A percentile compares a stretch with the other conserved stretches of the same genome.
phyloP scores from a whole-genome alignment of 2,113 vertebrate genomes.

The Pachypanchax playfairii region DNA sequence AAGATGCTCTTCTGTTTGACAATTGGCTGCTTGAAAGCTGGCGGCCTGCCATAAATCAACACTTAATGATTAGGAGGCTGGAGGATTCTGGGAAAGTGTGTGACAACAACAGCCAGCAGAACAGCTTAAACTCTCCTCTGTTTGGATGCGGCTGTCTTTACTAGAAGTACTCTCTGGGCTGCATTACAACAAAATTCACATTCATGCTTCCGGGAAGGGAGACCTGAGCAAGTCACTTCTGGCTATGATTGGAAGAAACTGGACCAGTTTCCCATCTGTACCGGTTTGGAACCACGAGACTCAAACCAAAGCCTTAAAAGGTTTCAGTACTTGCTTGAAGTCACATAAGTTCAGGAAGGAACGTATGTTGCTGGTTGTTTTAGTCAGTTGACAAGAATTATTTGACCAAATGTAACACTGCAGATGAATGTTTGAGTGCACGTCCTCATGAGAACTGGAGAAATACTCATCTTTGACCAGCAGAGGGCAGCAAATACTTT shows the following conservation, averaged over 20 bases:
- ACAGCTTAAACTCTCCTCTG: constrained; percentile 42
- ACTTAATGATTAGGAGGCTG: constrained; percentile 50
- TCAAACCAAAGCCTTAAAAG: too few species aligned
- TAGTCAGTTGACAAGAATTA: neutral
- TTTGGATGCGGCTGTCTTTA: constrained; percentile 53
- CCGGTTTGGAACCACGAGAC: too few species aligned
- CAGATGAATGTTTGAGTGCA: neutral
- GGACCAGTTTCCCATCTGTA: constrained; percentile 21
- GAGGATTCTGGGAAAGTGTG: constrained; percentile 68
- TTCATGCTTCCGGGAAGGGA: constrained; percentile 60
- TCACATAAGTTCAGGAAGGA: neutral
- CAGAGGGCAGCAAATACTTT: constrained; percentile 65
- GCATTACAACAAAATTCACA: constrained; percentile 41
- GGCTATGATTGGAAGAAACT: constrained; percentile 16
- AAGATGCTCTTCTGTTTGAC: constrained; percentile 39
- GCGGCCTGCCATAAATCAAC: constrained; percentile 55
- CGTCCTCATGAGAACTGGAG: neutral
- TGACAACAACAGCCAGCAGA: constrained; percentile 52
- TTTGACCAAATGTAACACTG: neutral
- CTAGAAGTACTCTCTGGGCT: constrained; percentile 39
- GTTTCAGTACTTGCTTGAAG: neutral
- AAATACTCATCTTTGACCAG: constrained; percentile 35
- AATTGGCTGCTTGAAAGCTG: constrained; percentile 56
- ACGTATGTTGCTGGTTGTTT: neutral
- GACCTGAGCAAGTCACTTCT: constrained; percentile 28